Evolutionary conservation across 2,888 invertebrate genomes (phyloP), one percentile per base, ranked within the genome.

Genomic region (Liopterus haemorrhoidalis): DNA sequence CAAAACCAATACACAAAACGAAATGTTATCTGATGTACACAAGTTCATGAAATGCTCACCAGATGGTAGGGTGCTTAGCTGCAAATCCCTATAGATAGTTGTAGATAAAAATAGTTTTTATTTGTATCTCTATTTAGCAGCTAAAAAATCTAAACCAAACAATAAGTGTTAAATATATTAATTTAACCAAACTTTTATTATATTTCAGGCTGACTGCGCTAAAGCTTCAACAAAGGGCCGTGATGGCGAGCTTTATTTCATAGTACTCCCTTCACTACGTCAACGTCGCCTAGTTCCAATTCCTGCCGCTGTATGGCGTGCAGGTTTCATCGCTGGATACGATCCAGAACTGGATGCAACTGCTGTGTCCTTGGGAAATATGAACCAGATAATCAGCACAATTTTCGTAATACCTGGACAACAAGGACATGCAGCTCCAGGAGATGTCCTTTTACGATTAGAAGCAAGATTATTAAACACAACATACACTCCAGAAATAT

Each of bases 161-260:
- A n/a, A n/a, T n/a, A n/a, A n/a, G n/a, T n/a, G n/a, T n/a, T n/a
- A n/a, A n/a, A n/a, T n/a, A n/a, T n/a, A 24, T 18, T 27, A 4
- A n/a, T 18, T 41, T 21, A 22, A 32, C 14, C 18, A 39, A 53
- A 22, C 36, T 21, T 20, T 46, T 48, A 33, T 40, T 51, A 12
- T 49, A 50, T 77, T 77, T 53, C 74, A 89, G 78, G 88, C 87
- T 12, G 87, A 89, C 58, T 90, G 89, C 64, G 74, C 79, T 0
- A 72, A 72, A 19, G 82, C 81, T 2, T 85, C 86, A 1, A 81
- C 81, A 0, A 78, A 79, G 25, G 86, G 86, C 16, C 74, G 88
- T 37, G 88, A 89, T 57, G 88, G 88, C 0, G 89, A 90, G 68
- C 78, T 88, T 74, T 88, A 87, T 66, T 90, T 88, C 66, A 87